These are phyloP conservation scores for Halictus ligatus DNA, from an alignment of 2,888 invertebrate species.

Conservation along the genomic window DNA sequence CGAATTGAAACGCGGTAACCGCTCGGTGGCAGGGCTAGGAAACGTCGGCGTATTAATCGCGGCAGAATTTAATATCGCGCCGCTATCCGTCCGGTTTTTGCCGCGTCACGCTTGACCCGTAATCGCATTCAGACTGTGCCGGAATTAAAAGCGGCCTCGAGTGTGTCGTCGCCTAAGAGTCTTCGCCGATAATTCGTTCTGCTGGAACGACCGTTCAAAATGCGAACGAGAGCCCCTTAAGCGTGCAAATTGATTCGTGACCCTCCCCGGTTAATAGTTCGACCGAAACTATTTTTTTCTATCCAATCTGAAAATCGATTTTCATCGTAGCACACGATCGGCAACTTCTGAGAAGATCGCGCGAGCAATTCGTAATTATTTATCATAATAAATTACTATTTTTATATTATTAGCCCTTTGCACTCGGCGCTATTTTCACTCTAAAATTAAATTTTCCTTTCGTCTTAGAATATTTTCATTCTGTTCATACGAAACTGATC, in stretches of 20 bases:
- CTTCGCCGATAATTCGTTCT: neutral
- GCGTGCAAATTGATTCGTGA: neutral
- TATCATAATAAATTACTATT: too few species aligned
- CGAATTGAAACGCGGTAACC: constrained; percentile 14
- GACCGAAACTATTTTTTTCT: neutral
- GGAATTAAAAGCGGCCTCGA: constrained; percentile 22
- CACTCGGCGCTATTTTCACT: too few species aligned
- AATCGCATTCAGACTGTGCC: constrained; percentile 27
- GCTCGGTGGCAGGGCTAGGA: neutral
- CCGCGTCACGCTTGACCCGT: constrained; percentile 17
- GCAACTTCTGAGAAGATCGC: too few species aligned
- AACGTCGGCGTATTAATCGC: constrained; percentile 21
- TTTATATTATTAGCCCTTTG: too few species aligned
- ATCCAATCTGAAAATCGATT: neutral
- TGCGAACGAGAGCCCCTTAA: neutral
- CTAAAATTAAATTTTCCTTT: too few species aligned
- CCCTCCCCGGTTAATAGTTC: neutral
- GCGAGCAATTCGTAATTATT: too few species aligned
- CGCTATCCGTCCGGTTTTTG: constrained; percentile 26
- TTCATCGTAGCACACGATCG: neutral
- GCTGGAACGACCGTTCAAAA: neutral
- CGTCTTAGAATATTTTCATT: too few species aligned
- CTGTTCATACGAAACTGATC: too few species aligned
- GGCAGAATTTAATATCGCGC: constrained; percentile 26
- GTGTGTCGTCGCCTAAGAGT: constrained; percentile 8